Percentiles rank a stretch among this genome's conserved stretches.
Conservation (phyloP, 2,797 vertebrate species). For the Sebastes hubbsi region DNA sequence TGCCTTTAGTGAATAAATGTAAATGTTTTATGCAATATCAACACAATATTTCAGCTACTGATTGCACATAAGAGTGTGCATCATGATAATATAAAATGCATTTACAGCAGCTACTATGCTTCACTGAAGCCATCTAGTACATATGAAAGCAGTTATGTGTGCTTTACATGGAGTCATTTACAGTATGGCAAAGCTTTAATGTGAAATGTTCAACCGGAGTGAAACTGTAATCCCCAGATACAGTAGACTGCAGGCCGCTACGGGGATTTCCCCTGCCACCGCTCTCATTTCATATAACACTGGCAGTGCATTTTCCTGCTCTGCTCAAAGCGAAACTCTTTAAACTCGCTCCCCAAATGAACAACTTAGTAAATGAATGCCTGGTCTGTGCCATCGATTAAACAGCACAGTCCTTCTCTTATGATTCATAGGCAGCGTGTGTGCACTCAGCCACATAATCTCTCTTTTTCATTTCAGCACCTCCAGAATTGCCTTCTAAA, state of each 20-base stretch:
- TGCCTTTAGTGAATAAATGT: no score
- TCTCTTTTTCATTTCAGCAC: slow-evolving; percentile 77
- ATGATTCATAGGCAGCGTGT: slow-evolving; percentile 66
- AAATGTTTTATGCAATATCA: no score
- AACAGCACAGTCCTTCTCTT: slow-evolving; percentile 60
- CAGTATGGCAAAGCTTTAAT: slow-evolving; percentile 12
- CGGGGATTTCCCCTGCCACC: slow-evolving; percentile 40
- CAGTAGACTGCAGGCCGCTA: slow-evolving; percentile 3
- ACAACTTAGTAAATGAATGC: slow-evolving; percentile 71
- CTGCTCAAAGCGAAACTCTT: slow-evolving; percentile 65
- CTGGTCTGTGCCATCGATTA: slow-evolving; percentile 71
- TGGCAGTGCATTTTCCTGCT: slow-evolving; percentile 50
- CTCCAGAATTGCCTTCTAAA: slow-evolving; percentile 75
- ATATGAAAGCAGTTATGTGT: background rate
- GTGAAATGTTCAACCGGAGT: slow-evolving; percentile 14
- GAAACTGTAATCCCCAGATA: slow-evolving; percentile 23
- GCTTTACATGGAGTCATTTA: slow-evolving; percentile 23
- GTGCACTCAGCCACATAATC: slow-evolving; percentile 74
- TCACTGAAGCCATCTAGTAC: background rate
- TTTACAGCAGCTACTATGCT: background rate
- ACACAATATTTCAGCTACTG: background rate
- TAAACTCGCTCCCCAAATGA: slow-evolving; percentile 66
- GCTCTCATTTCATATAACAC: slow-evolving; percentile 54
- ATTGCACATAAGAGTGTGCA: background rate
- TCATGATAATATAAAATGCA: background rate